phyloP scores from a whole-genome alignment of 2,113 vertebrate genomes.

The Bubalus kerabau region DNA sequence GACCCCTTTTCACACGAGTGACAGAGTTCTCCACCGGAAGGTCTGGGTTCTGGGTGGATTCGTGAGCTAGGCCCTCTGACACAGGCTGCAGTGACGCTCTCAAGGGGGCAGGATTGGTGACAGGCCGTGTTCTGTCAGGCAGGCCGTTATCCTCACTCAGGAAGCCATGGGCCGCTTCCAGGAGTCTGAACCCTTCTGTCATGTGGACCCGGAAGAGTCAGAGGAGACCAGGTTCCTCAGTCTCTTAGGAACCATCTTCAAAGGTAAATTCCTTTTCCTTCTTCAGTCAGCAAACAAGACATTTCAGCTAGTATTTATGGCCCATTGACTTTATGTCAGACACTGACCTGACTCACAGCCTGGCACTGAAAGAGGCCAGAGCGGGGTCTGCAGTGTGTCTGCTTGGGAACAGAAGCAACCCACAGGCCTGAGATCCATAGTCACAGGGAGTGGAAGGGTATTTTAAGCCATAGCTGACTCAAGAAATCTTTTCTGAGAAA shows the following conservation, averaged over 20 bases:
- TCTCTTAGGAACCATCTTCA: conserved; percentile 86
- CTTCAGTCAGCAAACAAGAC: background rate
- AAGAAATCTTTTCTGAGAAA: background rate
- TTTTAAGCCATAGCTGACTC: background rate
- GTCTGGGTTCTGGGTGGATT: background rate
- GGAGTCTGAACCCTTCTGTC: conserved; percentile 81
- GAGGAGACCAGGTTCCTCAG: conserved; percentile 78
- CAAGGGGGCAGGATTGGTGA: background rate
- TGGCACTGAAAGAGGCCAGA: background rate
- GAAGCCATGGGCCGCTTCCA: conserved; percentile 81
- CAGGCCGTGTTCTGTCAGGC: conserved; percentile 75
- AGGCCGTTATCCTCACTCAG: conserved; percentile 84
- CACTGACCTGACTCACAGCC: background rate
- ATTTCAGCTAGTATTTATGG: background rate
- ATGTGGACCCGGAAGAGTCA: background rate
- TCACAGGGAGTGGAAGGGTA: background rate
- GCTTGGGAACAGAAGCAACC: background rate
- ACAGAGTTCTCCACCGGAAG: background rate
- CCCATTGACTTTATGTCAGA: background rate
- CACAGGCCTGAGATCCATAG: background rate
- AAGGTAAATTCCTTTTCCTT: conserved; percentile 80
- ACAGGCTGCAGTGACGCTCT: background rate
- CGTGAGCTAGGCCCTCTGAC: background rate
- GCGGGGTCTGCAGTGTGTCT: background rate
- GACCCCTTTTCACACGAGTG: background rate